A percentile compares a stretch with the other conserved stretches of the same genome.
These are phyloP conservation scores for Drosophila gaucha DNA, from an alignment of 2,888 invertebrate species.

Conservation along the genomic window DNA sequence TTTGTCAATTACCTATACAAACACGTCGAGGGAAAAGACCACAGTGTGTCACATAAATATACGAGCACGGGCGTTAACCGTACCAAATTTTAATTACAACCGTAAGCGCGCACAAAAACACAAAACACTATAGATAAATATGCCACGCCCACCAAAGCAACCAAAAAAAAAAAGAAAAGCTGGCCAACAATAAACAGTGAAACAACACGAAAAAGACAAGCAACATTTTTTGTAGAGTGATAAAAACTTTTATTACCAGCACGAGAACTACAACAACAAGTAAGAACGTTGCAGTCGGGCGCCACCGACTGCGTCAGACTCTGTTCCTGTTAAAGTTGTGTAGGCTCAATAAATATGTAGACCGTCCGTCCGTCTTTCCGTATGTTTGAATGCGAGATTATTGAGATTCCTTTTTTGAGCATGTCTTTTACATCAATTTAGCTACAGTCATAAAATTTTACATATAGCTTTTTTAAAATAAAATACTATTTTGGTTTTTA, in stretches of 20 bases:
- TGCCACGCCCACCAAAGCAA: conserved; percentile 45
- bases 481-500: too few relatives aligned
- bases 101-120: conserved; percentile 24
- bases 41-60: conserved; percentile 59
- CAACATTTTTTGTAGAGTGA: conserved; percentile 57
- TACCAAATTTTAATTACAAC: conserved; percentile 58
- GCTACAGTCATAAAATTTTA: too few relatives aligned
- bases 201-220: not conserved
- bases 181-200: conserved; percentile 20
- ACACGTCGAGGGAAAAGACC: conserved; percentile 20
- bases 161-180: too few relatives aligned
- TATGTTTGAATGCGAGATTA: too few relatives aligned
- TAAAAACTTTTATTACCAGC: conserved; percentile 71
- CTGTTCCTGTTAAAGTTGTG: too few relatives aligned
- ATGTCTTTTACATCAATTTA: too few relatives aligned
- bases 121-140: conserved; percentile 15
- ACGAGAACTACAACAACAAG: conserved; percentile 10
- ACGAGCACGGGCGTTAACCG: conserved; percentile 39
- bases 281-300: too few relatives aligned
- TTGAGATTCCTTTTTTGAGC: too few relatives aligned
- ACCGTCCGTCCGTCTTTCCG: too few relatives aligned
- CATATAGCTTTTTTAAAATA: too few relatives aligned
- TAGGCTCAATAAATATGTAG: too few relatives aligned
- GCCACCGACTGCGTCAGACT: too few relatives aligned
- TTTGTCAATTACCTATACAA: conserved; percentile 57